Evolutionary conservation across 2,113 vertebrate species (phyloP), one percentile per base, ranked within the genome.

Genomic region (Pitta sordida): DNA sequence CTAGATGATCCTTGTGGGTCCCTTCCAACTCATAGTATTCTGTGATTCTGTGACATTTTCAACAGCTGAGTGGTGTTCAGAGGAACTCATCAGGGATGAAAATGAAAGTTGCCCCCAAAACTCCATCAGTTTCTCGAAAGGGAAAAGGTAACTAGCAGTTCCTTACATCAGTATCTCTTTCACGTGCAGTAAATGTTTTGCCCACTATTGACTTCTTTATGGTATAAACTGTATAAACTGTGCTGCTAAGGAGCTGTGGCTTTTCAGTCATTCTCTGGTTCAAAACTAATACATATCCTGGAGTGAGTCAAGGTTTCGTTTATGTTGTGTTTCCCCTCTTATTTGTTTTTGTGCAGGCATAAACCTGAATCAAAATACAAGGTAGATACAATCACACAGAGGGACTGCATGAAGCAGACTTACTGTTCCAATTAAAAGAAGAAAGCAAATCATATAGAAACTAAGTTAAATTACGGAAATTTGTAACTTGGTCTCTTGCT

Each of bases 391-490:
- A 79, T 64, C 65, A 75, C 55, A 88, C 36, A 78, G 17, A 18
- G 15, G 15, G 69, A 86, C 39, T 44, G 6, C 52, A 82, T 55
- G 27, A 81, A 86, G 64, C 34, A 83, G 64, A 67, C 16, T 53
- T 13, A 37, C 29, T 86, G 53, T 58, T 85, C 49, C 67, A 80
- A 89, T 86, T n/a, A 15, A 71, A 82, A 83, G 49, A 19, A 76
- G 58, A 91, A 74, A 68, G 44, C 18, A 84, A 67, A 63, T 34
- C 4, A 22, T 41, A 51, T 81, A 83, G 10, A 69, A 86, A 80
- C 62, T 71, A 68, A 73, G 13, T 64, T 78, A 52, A 83, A 91
- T 77, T 52, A 82, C 46, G 59, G 55, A 74, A 71, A 89, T 44
- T 27, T 59, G n/a, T 39, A 84, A 71, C 48, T 74, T 67, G 8